These are phyloP conservation scores for Pedionomus torquatus DNA, from an alignment of 2,113 vertebrate species.

Conservation along the genomic window DNA sequence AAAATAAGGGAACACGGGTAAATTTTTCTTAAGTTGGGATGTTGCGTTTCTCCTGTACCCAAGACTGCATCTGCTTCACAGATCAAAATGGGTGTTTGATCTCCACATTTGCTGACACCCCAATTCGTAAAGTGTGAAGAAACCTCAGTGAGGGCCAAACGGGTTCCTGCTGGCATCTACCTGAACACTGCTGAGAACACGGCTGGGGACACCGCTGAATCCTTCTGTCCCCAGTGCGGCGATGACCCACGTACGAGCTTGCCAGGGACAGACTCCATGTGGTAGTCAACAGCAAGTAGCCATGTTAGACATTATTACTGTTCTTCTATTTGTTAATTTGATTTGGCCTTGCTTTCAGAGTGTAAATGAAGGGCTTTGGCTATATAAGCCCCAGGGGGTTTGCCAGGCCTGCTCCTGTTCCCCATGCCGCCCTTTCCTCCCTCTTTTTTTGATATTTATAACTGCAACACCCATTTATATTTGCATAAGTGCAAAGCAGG, in stretches of 20 bases:
- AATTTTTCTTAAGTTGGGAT: neutral
- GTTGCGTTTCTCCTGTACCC: neutral
- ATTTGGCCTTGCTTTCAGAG: neutral
- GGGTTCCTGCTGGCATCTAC: neutral
- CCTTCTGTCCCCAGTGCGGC: rapidly evolving
- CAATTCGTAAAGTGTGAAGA: neutral
- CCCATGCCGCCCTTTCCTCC: neutral
- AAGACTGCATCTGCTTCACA: neutral
- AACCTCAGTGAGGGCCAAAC: neutral
- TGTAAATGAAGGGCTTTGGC: neutral
- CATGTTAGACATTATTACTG: too few relatives aligned
- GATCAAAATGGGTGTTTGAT: neutral
- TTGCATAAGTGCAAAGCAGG: neutral
- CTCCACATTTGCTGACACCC: neutral
- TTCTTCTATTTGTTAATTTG: neutral
- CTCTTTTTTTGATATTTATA: neutral
- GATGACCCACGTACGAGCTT: neutral
- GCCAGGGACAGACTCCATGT: neutral
- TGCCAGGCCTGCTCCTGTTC: neutral
- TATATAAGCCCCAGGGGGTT: neutral
- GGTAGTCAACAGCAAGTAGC: neutral
- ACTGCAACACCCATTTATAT: neutral
- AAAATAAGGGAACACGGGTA: neutral
- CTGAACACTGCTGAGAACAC: neutral
- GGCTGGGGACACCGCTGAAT: neutral